Evolutionary conservation across 2,888 invertebrate genomes (phyloP).

Genomic region (Callimorpha dominula): DNA sequence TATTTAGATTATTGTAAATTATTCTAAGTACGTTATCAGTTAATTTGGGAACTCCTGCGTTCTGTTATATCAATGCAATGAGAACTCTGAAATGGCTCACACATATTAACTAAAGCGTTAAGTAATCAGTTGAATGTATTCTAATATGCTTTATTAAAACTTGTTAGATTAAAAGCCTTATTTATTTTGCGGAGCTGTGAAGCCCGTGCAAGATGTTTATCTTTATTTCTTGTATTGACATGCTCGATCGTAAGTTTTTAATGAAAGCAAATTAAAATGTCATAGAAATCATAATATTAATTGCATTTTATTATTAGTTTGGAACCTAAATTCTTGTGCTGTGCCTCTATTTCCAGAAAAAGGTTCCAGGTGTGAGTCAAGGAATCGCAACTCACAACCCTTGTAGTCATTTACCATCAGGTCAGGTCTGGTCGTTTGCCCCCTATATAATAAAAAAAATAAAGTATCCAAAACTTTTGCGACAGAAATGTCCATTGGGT

Average conservation of each 20-base stretch:
- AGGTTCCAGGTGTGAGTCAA: too few relatives aligned
- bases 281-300: too few relatives aligned
- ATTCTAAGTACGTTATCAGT: slow-evolving; percentile 51
- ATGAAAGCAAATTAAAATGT: too few relatives aligned
- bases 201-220: background rate
- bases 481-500: too few relatives aligned
- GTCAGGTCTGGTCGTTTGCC: too few relatives aligned
- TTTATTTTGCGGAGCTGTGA: background rate
- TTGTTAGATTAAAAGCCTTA: background rate
- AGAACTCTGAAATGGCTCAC: slow-evolving; percentile 48
- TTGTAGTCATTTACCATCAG: too few relatives aligned
- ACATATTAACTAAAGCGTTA: slow-evolving; percentile 46
- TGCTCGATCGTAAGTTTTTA: background rate
- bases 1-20: slow-evolving; percentile 48
- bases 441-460: too few relatives aligned
- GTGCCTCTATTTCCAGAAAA: background rate
- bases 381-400: too few relatives aligned
- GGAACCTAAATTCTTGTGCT: background rate
- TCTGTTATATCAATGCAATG: slow-evolving; percentile 45
- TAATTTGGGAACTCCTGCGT: slow-evolving; percentile 38
- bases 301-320: background rate
- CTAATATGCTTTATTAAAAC: background rate
- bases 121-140: slow-evolving; percentile 21
- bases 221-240: background rate
- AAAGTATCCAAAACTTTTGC: too few relatives aligned